Evolutionary conservation across 2,113 vertebrate species (phyloP).

Genomic region (Piprites chloris): DNA sequence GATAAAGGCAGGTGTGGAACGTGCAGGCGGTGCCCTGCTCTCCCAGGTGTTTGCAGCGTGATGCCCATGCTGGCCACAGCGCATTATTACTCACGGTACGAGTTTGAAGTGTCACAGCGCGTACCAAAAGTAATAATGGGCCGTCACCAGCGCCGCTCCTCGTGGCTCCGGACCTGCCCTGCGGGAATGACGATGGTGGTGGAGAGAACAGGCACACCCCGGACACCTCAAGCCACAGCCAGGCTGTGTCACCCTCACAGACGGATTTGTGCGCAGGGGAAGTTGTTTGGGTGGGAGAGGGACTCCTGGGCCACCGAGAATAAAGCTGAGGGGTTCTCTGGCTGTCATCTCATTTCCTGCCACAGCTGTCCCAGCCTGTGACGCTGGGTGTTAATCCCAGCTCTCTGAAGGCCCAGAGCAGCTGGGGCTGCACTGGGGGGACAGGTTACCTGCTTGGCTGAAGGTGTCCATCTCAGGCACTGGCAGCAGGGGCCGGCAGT

Average conservation of each 20-base stretch:
- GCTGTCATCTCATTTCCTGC: not conserved
- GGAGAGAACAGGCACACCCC: not conserved
- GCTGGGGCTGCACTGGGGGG: rapidly evolving
- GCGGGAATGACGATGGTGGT: rapidly evolving
- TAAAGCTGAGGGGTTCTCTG: not conserved
- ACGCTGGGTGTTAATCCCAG: not conserved
- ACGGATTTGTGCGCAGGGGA: not conserved
- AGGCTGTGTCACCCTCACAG: not conserved
- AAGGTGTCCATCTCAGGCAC: not conserved
- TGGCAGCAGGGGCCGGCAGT: constrained; percentile 57
- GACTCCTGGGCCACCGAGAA: not conserved
- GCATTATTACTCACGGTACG: constrained; percentile 99
- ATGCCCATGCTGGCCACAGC: constrained; percentile 80
- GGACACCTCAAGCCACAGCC: rapidly evolving
- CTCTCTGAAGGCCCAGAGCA: not conserved
- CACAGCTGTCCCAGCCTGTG: not conserved
- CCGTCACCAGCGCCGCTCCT: constrained; percentile 74
- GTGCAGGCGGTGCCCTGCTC: rapidly evolving
- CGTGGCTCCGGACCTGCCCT: not conserved
- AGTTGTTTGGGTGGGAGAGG: not conserved
- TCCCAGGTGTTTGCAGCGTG: not conserved
- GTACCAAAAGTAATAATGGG: constrained; percentile 99
- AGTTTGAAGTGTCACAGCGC: constrained; percentile 99
- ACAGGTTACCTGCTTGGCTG: constrained; percentile 52
- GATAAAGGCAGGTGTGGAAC: not conserved